Conservation (phyloP, 2,797 vertebrate species). For the Ctenopoma multispine region DNA sequence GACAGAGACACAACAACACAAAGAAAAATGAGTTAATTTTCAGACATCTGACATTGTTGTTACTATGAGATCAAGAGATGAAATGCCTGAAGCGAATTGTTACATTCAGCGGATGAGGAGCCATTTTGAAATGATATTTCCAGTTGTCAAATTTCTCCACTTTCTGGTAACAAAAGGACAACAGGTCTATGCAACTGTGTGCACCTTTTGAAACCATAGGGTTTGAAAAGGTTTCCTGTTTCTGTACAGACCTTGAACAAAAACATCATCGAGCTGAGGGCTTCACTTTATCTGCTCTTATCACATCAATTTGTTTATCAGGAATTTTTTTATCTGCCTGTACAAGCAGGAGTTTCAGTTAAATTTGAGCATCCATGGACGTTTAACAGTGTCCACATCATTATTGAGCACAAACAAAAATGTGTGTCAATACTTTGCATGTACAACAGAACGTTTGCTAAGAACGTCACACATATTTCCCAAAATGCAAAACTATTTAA, state of each 20-base stretch:
- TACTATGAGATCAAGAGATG: not conserved
- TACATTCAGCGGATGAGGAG: constrained; percentile 10
- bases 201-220: constrained; percentile 3
- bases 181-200: not conserved
- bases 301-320: not conserved
- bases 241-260: too few species aligned
- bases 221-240: constrained; percentile 12
- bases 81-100: constrained; percentile 28
- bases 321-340: not conserved
- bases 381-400: too few species aligned
- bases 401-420: too few species aligned
- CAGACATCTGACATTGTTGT: constrained; percentile 19
- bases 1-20: constrained; percentile 63
- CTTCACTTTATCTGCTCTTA: too few species aligned
- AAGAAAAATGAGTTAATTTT: constrained; percentile 42
- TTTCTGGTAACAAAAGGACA: too few species aligned
- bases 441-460: too few species aligned
- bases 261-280: too few species aligned
- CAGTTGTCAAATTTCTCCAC: too few species aligned
- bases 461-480: too few species aligned
- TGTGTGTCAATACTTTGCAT: too few species aligned
- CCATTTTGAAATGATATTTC: not conserved
- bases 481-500: not conserved
- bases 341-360: not conserved
- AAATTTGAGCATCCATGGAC: too few species aligned